Conservation (phyloP, 2,797 vertebrate species). For the Anabacerthia variegaticeps region DNA sequence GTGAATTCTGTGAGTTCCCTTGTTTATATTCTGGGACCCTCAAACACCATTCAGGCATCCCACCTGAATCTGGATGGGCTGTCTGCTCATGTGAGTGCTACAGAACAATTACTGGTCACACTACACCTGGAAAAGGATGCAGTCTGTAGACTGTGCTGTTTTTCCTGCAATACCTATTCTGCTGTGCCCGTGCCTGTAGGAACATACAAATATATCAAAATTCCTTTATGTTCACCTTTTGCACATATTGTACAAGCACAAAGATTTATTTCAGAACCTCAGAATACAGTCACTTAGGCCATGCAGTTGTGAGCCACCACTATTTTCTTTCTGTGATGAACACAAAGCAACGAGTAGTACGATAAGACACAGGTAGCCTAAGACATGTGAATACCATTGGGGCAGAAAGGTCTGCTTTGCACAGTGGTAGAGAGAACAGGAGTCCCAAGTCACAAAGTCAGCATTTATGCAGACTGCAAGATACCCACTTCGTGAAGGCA, state of each 20-base stretch:
- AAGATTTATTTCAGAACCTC: background rate
- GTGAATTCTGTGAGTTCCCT: background rate
- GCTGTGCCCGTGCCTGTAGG: fast-evolving
- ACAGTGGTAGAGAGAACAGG: background rate
- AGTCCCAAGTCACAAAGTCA: background rate
- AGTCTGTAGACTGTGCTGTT: background rate
- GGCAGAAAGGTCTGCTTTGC: background rate
- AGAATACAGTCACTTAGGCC: background rate
- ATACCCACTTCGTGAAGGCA: background rate
- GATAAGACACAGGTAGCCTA: background rate
- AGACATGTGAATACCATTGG: fast-evolving
- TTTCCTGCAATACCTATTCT: background rate
- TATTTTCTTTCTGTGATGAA: background rate
- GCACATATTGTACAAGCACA: background rate
- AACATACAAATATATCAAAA: background rate
- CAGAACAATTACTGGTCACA: background rate
- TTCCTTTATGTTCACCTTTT: background rate
- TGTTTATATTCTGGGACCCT: background rate
- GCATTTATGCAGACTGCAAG: background rate
- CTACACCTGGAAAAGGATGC: background rate
- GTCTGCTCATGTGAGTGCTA: background rate
- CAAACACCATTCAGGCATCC: background rate
- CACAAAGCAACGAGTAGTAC: fast-evolving
- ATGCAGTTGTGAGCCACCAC: background rate
- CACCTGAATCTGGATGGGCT: background rate